These are phyloP conservation scores for Hoplostethus mediterraneus DNA, from an alignment of 2,797 vertebrate species.

Conservation along the genomic window DNA sequence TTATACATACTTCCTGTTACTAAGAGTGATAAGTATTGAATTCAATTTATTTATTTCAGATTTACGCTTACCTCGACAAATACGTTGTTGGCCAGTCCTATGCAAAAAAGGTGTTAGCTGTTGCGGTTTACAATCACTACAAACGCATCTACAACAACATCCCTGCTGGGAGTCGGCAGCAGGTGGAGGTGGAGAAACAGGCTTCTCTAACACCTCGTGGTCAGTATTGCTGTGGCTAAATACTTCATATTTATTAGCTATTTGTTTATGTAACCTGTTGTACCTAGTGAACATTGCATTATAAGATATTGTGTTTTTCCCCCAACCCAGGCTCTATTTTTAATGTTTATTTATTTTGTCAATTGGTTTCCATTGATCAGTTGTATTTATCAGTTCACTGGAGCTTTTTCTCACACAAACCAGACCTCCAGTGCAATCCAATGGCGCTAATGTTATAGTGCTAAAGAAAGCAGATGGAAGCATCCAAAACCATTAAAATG, in stretches of 20 bases:
- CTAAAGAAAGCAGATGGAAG: too few relatives aligned
- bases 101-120: conserved; percentile 98
- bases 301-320: neutral
- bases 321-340: too few relatives aligned
- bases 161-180: conserved; percentile 91
- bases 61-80: conserved; percentile 98
- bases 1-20: neutral
- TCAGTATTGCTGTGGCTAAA: conserved; percentile 76
- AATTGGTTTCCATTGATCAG: too few relatives aligned
- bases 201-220: conserved; percentile 94
- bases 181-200: conserved; percentile 94
- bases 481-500: too few relatives aligned
- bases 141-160: conserved; percentile 99
- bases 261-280: neutral
- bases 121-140: conserved; percentile 99
- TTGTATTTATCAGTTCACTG: too few relatives aligned
- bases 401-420: too few relatives aligned
- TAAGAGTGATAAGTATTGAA: neutral
- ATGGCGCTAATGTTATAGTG: too few relatives aligned
- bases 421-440: too few relatives aligned
- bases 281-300: neutral
- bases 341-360: too few relatives aligned
- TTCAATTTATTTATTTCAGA: conserved; percentile 77
- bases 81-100: conserved; percentile 97
- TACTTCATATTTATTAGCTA: neutral